Conservation (phyloP, 2,113 vertebrate species). For the Orcinus orca region DNA sequence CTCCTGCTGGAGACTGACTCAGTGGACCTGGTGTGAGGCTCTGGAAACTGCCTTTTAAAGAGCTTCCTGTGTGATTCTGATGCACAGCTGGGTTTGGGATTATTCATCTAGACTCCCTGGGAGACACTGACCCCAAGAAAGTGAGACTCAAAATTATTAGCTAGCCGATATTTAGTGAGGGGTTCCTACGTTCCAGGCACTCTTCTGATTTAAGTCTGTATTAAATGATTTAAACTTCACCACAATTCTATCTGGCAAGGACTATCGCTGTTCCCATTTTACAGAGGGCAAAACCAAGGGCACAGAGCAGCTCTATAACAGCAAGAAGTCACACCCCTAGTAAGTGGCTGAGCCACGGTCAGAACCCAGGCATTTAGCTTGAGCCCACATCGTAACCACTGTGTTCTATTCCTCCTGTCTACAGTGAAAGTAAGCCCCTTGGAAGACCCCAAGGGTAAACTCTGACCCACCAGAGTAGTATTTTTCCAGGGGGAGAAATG, state of each 20-base stretch:
- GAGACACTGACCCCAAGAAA: not conserved
- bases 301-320: not conserved
- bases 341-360: not conserved
- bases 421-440: not conserved
- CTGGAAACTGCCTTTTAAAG: not conserved
- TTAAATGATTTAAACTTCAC: not conserved
- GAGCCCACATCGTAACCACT: not conserved
- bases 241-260: not conserved
- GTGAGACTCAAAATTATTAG: not conserved
- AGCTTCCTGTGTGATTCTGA: not conserved
- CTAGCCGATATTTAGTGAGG: not conserved
- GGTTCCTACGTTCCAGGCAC: no score
- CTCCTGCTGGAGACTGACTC: not conserved
- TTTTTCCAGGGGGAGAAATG: not conserved
- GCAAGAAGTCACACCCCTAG: not conserved
- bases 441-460: not conserved
- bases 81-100: not conserved
- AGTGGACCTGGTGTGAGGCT: rapidly evolving
- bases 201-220: not conserved
- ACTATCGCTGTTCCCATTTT: not conserved
- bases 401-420: not conserved
- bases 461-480: rapidly evolving
- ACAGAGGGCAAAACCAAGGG: not conserved
- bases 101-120: not conserved
- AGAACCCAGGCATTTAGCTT: not conserved